These are phyloP conservation scores for Drosophila malerkotliana DNA, from an alignment of 1,140 invertebrate species.

Conservation along the genomic window DNA sequence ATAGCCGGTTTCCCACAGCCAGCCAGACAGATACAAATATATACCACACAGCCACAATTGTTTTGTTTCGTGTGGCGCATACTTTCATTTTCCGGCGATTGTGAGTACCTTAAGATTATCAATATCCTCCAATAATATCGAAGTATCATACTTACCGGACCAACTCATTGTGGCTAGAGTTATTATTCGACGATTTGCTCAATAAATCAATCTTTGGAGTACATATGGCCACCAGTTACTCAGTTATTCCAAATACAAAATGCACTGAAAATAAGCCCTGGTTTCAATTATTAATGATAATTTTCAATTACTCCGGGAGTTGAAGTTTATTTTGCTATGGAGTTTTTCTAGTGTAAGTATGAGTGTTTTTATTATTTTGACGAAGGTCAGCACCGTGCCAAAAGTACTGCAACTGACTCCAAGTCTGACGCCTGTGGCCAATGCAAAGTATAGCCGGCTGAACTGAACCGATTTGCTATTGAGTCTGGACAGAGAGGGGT, in stretches of 20 bases:
- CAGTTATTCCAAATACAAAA: conserved; percentile 6
- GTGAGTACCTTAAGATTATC: conserved; percentile 42
- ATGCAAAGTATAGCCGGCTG: conserved; percentile 33
- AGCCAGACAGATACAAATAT: not conserved
- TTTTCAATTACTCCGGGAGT: not conserved
- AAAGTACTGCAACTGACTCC: conserved; percentile 40
- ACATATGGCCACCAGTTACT: conserved; percentile 20
- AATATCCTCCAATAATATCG: conserved; percentile 49
- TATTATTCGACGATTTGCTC: conserved; percentile 36
- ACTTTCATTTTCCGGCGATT: conserved; percentile 67
- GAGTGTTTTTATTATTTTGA: conserved; percentile 60
- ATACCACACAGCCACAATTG: conserved; percentile 25
- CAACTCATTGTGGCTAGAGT: conserved; percentile 32
- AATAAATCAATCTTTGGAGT: conserved; percentile 47
- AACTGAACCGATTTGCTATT: conserved; percentile 36
- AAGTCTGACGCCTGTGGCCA: conserved; percentile 55
- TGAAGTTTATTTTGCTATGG: not conserved
- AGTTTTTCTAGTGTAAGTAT: conserved; percentile 22
- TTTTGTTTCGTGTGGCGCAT: conserved; percentile 35
- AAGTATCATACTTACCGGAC: conserved; percentile 8
- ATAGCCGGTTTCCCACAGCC: conserved; percentile 53
- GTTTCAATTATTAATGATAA: not conserved
- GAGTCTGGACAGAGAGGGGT: conserved; percentile 7
- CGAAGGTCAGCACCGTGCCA: conserved; percentile 67
- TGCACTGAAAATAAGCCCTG: not conserved